Conservation (phyloP, 2,888 invertebrate species). For the Drosophila leonis region DNA sequence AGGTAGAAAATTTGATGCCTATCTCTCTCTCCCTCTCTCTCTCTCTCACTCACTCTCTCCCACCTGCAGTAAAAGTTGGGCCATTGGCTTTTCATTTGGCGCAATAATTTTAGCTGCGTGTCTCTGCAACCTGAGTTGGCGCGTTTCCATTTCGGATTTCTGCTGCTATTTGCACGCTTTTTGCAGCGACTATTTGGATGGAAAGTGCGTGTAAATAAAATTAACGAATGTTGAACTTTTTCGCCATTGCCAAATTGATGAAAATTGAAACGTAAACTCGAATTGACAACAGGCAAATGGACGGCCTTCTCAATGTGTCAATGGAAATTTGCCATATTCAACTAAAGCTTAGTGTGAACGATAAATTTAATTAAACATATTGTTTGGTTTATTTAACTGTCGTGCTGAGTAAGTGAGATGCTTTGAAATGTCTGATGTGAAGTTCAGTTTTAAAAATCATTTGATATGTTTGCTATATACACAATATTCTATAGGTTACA, state of each 20-base stretch:
- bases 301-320: not conserved
- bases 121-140: slow-evolving; percentile 16
- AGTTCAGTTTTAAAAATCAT: not conserved
- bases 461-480: not conserved
- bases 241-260: slow-evolving; percentile 41
- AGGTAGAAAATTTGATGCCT: slow-evolving; percentile 41
- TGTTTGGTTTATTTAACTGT: not conserved
- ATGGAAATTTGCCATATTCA: not conserved
- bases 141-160: slow-evolving; percentile 27
- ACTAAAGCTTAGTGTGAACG: not conserved
- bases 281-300: not conserved
- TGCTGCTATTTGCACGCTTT: slow-evolving; percentile 17
- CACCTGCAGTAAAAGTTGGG: slow-evolving; percentile 15
- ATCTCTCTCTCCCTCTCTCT: not conserved
- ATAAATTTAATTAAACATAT: slow-evolving; percentile 1
- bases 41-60: slow-evolving; percentile 1
- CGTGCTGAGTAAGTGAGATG: not conserved
- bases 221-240: slow-evolving; percentile 64
- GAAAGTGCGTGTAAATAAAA: slow-evolving; percentile 76
- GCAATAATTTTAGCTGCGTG: slow-evolving; percentile 43
- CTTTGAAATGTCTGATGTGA: not conserved
- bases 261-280: slow-evolving; percentile 19
- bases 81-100: slow-evolving; percentile 28
- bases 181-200: slow-evolving; percentile 58
- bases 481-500: no score